phyloP scores from a whole-genome alignment of 2,113 vertebrate genomes.

The Colaptes auratus region DNA sequence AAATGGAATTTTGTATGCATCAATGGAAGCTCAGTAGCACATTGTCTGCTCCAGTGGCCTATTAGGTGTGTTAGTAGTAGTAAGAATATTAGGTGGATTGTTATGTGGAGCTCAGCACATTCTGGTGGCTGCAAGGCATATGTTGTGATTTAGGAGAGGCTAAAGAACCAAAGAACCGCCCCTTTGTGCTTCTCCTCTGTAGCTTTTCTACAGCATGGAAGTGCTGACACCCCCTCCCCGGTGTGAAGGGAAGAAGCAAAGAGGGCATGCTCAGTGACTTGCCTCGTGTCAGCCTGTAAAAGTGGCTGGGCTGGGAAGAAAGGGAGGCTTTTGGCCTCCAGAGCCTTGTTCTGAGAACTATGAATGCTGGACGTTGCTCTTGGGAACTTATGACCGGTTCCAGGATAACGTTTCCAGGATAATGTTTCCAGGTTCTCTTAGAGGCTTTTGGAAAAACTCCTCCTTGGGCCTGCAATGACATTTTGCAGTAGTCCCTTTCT shows the following conservation, averaged over 20 bases:
- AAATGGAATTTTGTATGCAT: background rate
- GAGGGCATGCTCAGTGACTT: constrained; percentile 59
- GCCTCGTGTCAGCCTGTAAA: constrained; percentile 39
- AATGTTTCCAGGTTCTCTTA: constrained; percentile 32
- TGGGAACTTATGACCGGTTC: background rate
- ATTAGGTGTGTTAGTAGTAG: constrained; percentile 36
- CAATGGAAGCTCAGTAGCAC: background rate
- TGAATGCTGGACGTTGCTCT: background rate
- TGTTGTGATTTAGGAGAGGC: background rate
- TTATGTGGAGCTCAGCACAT: background rate
- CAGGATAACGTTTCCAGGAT: background rate
- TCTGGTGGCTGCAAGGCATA: background rate
- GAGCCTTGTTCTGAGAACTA: constrained; percentile 55
- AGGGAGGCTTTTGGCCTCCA: constrained; percentile 46
- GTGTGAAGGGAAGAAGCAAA: constrained; percentile 41
- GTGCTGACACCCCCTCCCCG: constrained; percentile 15
- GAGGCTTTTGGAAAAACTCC: constrained; percentile 45
- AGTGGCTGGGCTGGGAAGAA: constrained; percentile 6
- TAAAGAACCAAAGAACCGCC: background rate
- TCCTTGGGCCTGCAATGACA: constrained; percentile 55
- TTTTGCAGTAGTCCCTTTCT: constrained; percentile 38
- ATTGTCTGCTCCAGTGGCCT: background rate
- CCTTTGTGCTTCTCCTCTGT: background rate
- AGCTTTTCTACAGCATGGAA: background rate
- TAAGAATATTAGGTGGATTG: constrained; percentile 17